Base-by-base conservation (phyloP, 1,140 invertebrate genomes). In the Aphis gossypii region DNA sequence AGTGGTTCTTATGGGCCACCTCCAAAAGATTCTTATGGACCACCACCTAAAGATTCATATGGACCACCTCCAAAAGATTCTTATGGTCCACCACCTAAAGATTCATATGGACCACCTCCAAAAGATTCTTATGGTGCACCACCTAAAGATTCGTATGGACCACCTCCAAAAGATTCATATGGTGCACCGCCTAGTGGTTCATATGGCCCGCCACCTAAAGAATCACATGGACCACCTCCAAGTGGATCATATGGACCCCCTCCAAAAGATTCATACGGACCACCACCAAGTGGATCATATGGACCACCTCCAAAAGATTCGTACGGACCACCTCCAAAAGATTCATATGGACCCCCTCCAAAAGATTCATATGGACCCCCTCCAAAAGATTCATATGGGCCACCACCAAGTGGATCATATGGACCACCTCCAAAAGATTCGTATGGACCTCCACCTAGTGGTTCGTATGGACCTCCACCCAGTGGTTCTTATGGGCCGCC, bases 51-150 rank as follows among this genome's bases (percentile, higher is more conserved):
- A 41, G 46, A 94, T 44, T 48, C 93, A 7, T 95, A 95, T 94
- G 95, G 96, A 94, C 89, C 35, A 54, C 96, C 96, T 95, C 96
- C 11, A 2, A 91, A 48, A 35, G 90, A 54, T 93, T 93, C 95
- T 4, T 46, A 95, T 88, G 95, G 95, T n/a, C 95, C 95, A 41
- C 95, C 93, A 11, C 44, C 60, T 30, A 92, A 35, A 25, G 46
- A n/a, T 20, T 83, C 76, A 21, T 84, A 54, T 25, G 60, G 56
- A 23, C 90, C 90, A 38, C 90, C 90, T 23, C 35, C 48, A 1
- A 92, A 51, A 51, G 48, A 20, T 30, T 84, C 91, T 0, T 92
- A 92, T 54, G 91, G 91, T 25, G 46, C 90, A 14, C 90, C 89
- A n/a, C 60, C 91, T 23, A 90, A 23, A 30, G 83, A 87, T 25